A percentile compares a stretch with the other conserved stretches of the same genome.
Conservation (phyloP, 2,113 vertebrate genomes). For the Ursus arctos region DNA sequence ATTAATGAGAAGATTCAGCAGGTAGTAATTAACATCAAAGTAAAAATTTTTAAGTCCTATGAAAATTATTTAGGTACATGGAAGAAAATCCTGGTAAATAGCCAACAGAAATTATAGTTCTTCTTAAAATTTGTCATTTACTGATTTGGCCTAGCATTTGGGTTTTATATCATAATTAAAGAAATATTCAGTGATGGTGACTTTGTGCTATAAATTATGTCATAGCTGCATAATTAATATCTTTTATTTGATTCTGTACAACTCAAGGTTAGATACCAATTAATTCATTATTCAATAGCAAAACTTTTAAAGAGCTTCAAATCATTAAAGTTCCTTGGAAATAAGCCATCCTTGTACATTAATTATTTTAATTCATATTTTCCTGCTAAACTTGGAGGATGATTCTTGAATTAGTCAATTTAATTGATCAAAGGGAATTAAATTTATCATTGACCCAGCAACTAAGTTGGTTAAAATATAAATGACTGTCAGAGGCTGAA, state of each 20-base stretch:
- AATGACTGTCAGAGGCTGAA: slow-evolving; percentile 57
- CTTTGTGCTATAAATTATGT: slow-evolving; percentile 9
- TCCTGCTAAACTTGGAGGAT: slow-evolving; percentile 58
- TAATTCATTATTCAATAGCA: slow-evolving; percentile 67
- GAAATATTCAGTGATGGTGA: slow-evolving; percentile 29
- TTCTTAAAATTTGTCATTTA: slow-evolving; percentile 26
- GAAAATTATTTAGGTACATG: slow-evolving; percentile 23
- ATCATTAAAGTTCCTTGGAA: slow-evolving; percentile 70
- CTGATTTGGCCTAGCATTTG: not conserved
- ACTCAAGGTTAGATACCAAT: slow-evolving; percentile 12
- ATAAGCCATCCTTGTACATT: slow-evolving; percentile 59
- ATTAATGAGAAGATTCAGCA: slow-evolving; percentile 69
- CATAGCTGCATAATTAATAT: not conserved
- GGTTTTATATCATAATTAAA: slow-evolving; percentile 47
- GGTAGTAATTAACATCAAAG: slow-evolving; percentile 70
- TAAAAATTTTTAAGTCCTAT: not conserved
- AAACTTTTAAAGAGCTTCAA: slow-evolving; percentile 55
- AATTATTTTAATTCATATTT: slow-evolving; percentile 83
- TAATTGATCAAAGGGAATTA: slow-evolving; percentile 77
- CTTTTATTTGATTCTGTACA: slow-evolving; percentile 29
- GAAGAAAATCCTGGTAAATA: not conserved
- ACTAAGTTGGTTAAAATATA: slow-evolving; percentile 77
- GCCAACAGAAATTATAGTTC: not conserved
- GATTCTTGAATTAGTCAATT: slow-evolving; percentile 77
- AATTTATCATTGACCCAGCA: slow-evolving; percentile 73